A percentile compares a stretch with the other conserved stretches of the same genome.
Evolutionary conservation across 2,113 vertebrate species (phyloP).

Genomic region (Pseudolaguvia tuberculata): DNA sequence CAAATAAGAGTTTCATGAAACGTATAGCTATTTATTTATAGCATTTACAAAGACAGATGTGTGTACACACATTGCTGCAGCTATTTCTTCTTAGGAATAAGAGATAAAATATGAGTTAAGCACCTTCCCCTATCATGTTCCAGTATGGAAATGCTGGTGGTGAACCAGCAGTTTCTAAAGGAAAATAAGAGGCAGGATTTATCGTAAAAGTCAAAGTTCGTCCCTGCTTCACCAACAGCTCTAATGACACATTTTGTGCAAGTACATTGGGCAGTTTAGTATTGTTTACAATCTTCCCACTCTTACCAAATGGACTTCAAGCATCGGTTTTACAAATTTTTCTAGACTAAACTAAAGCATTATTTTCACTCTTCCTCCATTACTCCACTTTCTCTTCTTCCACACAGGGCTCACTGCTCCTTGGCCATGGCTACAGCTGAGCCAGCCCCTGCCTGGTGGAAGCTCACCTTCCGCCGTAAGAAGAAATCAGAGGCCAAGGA

Average conservation of each 20-base stretch:
- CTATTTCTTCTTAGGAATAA: background rate
- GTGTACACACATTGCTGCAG: background rate
- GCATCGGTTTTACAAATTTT: background rate
- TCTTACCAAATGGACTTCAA: background rate
- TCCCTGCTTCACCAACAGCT: background rate
- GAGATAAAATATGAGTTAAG: background rate
- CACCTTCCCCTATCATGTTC: background rate
- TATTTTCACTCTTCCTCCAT: background rate
- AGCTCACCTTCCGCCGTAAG: conserved; percentile 82
- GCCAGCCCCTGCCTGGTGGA: conserved; percentile 78
- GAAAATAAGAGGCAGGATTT: background rate
- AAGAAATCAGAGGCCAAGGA: conserved; percentile 77
- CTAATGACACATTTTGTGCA: too few species aligned
- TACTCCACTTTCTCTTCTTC: conserved; percentile 13
- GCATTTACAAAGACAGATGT: background rate
- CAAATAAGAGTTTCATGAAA: background rate
- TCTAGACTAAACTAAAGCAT: background rate
- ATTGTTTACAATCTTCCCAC: background rate
- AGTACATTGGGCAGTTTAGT: background rate
- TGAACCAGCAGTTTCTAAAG: background rate
- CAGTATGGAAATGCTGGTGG: background rate
- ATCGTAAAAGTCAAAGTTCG: background rate
- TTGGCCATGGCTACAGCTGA: conserved; percentile 67
- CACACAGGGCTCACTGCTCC: conserved; percentile 15
- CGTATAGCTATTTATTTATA: background rate